Evolutionary conservation across 2,797 vertebrate genomes (phyloP), one percentile per base, ranked within the genome.

Genomic region (Bufotes viridis): DNA sequence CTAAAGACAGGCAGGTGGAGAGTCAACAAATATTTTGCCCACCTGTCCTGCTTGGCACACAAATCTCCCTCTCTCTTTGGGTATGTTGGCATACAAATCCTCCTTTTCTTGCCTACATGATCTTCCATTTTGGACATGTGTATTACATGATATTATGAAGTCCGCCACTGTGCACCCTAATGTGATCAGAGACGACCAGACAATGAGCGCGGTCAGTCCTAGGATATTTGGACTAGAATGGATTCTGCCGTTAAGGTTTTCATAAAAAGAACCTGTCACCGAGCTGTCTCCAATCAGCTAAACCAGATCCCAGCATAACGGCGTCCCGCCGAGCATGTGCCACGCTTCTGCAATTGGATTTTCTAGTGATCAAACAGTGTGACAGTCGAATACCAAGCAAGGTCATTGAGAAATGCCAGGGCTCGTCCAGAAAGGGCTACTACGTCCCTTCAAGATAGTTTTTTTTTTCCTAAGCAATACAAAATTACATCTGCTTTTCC

Each of bases 321-420:
- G n/a, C 26, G 65, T 89, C 88, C 88, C 49, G 70, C 88, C 53
- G 85, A 80, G 88, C 88, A 65, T 20, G 53, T 70, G 84, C 76
- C 83, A 82, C 76, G 88, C 85, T 87, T 79, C 29, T 84, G 75
- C 74, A 89, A 89, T 89, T 89, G 75, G 88, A 87, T 89, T 89
- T 89, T 89, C 72, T 87, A 87, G 74, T 84, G 85, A 89, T 87
- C 85, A 89, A 89, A 84, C 78, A 87, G 22, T 89, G 88, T 89
- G 85, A 87, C 88, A 87, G 88, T 67, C 65, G 81, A 72, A 82
- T 24, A 78, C 15, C 61, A 15, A 89, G 57, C 75, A 87, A 87
- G 88, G 88, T 89, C 88, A 84, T 65, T 80, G 55, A 72, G 81
- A 80, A 87, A 86, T 84, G 60, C 85, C 82, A 84, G 81, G 63